Evolutionary conservation across 2,888 invertebrate genomes (phyloP).

Genomic region (Tuberolachnus salignus): DNA sequence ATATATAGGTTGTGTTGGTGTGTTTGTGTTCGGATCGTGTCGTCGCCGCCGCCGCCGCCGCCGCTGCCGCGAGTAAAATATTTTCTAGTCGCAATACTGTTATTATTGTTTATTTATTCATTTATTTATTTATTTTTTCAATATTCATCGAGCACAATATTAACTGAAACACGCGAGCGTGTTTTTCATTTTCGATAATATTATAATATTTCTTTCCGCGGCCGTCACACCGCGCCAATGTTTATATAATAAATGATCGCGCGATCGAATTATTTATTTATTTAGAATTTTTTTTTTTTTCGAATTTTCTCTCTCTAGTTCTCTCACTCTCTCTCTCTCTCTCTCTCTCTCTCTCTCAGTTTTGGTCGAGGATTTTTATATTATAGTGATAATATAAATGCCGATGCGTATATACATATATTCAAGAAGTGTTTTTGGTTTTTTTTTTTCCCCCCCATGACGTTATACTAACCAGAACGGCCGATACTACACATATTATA

Average conservation of each 20-base stretch:
- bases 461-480: slow-evolving; percentile 32
- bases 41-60: too few species aligned
- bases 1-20: background rate
- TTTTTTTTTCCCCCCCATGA: background rate
- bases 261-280: background rate
- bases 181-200: background rate
- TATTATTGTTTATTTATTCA: background rate
- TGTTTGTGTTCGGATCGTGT: too few species aligned
- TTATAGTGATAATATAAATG: background rate
- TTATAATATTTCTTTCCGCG: background rate
- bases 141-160: background rate
- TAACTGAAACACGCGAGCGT: background rate
- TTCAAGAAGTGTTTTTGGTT: background rate
- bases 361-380: too few species aligned
- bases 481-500: too few species aligned
- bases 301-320: too few species aligned
- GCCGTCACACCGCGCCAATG: background rate
- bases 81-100: background rate
- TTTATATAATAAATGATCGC: background rate
- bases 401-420: too few species aligned
- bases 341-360: too few species aligned
- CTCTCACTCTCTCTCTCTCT: too few species aligned
- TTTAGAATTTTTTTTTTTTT: background rate
- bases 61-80: background rate
- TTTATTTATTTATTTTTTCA: background rate